Base-by-base conservation (phyloP, 2,113 vertebrate genomes). In the Caranx ignobilis region DNA sequence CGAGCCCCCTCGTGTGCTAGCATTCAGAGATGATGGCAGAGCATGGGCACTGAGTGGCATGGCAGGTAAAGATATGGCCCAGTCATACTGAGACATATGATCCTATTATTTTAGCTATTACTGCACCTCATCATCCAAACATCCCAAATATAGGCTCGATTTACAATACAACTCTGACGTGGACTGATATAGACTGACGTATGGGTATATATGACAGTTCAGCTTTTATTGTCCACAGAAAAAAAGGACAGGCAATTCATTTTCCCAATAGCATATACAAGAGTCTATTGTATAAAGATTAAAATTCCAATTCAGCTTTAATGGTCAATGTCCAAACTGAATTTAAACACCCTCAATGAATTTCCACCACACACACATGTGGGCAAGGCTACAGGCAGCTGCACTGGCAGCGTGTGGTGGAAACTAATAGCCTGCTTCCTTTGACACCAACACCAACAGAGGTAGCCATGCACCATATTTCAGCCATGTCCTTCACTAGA, bases 1-100 rank as follows among this genome's bases (percentile, higher is more conserved):
- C 97, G 96, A 98, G 96, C 95, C 96, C 96, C 96, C 95, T 94
- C 93, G 96, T 96, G 97, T 95, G 95, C 93, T 92, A 93, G 91
- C 84, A 93, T 91, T 91, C 92, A 90, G 69, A 67, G 95, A 96
- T 96, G 95, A 90, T 88, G 91, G 92, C 85, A 80, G 79, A 83
- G 85, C 72, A 54, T 56, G 31, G 85, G 82, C 78, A 82, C 85
- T 84, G 86, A 94, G 93, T 91, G 94, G 95, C 93, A 81, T 79
- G 88, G 79, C 85, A 87, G 83, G 79, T 79, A 89, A 78, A 87
- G 88, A 88, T 89, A 87, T 77, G 87, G 63, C 71, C 45, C 67
- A 77, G 69, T 87, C 77, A 86, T 34, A 69, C 60, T 16, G 54
- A 88, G 73, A 89, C 55, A 67, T 75, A 66, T 45, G 77, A 85